Evolutionary conservation across 92 coral and sea anemone genomes (phyloP), one percentile per base, ranked within the genome.

Genomic region (Actinostola sp.): DNA sequence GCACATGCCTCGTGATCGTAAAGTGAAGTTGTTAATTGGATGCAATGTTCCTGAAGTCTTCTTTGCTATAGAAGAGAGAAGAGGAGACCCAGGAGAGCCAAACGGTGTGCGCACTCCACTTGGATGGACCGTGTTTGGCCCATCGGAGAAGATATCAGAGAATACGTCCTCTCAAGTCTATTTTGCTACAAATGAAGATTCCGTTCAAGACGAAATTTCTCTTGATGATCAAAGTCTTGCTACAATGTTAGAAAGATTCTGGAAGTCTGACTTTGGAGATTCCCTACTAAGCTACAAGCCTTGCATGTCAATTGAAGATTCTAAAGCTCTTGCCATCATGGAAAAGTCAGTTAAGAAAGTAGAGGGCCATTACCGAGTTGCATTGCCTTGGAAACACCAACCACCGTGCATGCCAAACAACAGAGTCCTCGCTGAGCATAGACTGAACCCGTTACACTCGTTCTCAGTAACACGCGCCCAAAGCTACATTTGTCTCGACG

Each of bases 241-340:
- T 27, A 1, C 69, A 63, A 23, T n/a, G n/a, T n/a, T n/a, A n/a
- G n/a, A n/a, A n/a, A n/a, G n/a, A n/a, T n/a, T n/a, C n/a, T n/a
- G n/a, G n/a, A n/a, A n/a, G n/a, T n/a, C n/a, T n/a, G n/a, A n/a
- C n/a, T n/a, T n/a, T n/a, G n/a, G n/a, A n/a, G n/a, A n/a, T n/a
- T n/a, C n/a, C n/a, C n/a, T n/a, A n/a, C n/a, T n/a, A n/a, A n/a
- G n/a, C n/a, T n/a, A n/a, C n/a, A n/a, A n/a, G n/a, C n/a, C n/a
- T n/a, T n/a, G n/a, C n/a, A n/a, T n/a, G n/a, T n/a, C n/a, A n/a
- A n/a, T n/a, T n/a, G n/a, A n/a, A n/a, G n/a, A n/a, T n/a, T n/a
- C n/a, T n/a, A 73, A 48, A 75, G 92, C 88, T 12, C 59, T 87
- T 12, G 54, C 52, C 14, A 77, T 53, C 38, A 65, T 82, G 85